A percentile compares a stretch with the other conserved stretches of the same genome.
These are phyloP conservation scores for Lasiurus borealis DNA, from an alignment of 2,113 vertebrate species.

Conservation along the genomic window DNA sequence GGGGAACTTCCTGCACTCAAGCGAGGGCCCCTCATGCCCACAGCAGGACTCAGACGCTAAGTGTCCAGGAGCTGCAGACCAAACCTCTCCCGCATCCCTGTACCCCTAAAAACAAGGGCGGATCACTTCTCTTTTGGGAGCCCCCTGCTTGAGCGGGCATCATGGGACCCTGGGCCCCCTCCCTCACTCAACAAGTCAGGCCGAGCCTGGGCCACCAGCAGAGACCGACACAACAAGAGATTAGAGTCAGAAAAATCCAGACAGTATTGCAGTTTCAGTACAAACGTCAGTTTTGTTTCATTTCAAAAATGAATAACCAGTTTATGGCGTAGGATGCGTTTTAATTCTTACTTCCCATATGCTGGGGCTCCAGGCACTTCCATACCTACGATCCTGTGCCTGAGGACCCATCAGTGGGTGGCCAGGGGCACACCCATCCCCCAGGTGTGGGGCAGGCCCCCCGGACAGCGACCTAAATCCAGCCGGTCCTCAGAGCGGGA, in stretches of 20 bases:
- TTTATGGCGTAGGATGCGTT: background rate
- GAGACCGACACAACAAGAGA: background rate
- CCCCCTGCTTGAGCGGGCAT: fast-evolving
- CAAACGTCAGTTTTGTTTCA: background rate
- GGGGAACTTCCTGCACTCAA: background rate
- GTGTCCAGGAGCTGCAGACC: background rate
- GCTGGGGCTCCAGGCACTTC: background rate
- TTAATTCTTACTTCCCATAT: conserved; percentile 56
- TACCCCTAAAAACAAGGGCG: fast-evolving
- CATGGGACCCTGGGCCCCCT: background rate
- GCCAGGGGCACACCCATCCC: fast-evolving
- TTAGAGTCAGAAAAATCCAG: conserved; percentile 3
- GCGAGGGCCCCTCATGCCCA: background rate
- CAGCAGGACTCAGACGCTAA: background rate
- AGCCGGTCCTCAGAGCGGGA: background rate
- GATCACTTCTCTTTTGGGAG: background rate
- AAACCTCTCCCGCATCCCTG: fast-evolving
- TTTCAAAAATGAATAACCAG: conserved; percentile 6
- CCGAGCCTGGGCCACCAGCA: background rate
- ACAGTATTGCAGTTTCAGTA: background rate
- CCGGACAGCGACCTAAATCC: background rate
- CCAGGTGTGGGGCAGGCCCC: background rate
- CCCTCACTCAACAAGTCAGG: background rate
- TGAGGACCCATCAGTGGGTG: fast-evolving
- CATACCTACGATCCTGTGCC: background rate